These are phyloP conservation scores for Drosophila paramelanica DNA, from an alignment of 2,888 invertebrate species.

Conservation along the genomic window DNA sequence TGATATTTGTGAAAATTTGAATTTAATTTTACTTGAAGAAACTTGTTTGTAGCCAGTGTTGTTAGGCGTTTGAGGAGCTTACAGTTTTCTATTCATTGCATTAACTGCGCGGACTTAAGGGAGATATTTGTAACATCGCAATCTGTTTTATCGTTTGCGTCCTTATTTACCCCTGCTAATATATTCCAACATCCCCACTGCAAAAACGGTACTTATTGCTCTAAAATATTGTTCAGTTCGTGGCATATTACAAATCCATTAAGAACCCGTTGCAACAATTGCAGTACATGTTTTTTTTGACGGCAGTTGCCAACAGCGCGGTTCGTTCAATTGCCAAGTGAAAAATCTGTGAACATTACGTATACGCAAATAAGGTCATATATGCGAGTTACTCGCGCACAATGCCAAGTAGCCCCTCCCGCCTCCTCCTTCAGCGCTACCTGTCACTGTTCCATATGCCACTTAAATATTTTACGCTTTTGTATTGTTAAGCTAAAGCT, in stretches of 20 bases:
- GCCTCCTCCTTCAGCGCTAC: not conserved
- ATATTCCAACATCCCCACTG: not conserved
- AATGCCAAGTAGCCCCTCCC: constrained; percentile 7
- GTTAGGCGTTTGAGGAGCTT: not conserved
- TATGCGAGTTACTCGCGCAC: constrained; percentile 18
- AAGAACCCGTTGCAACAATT: constrained; percentile 9
- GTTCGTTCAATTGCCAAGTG: constrained; percentile 56
- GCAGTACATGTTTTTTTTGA: constrained; percentile 31
- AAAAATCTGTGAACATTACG: constrained; percentile 52
- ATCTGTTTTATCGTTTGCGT: not conserved
- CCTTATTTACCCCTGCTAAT: not conserved
- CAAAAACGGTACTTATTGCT: constrained; percentile 11
- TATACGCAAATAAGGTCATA: constrained; percentile 69
- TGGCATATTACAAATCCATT: constrained; percentile 25
- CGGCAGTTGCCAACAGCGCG: constrained; percentile 50
- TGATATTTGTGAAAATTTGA: not conserved
- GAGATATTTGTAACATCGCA: not conserved
- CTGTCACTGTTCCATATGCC: constrained; percentile 28
- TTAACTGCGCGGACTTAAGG: not conserved
- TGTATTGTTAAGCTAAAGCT: constrained; percentile 64
- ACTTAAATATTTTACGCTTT: constrained; percentile 74
- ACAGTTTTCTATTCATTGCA: not conserved
- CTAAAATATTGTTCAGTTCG: constrained; percentile 4
- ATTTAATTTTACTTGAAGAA: not conserved
- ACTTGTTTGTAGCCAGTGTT: not conserved